Conservation (phyloP, 2,797 vertebrate genomes). For the Thaleichthys pacificus region DNA sequence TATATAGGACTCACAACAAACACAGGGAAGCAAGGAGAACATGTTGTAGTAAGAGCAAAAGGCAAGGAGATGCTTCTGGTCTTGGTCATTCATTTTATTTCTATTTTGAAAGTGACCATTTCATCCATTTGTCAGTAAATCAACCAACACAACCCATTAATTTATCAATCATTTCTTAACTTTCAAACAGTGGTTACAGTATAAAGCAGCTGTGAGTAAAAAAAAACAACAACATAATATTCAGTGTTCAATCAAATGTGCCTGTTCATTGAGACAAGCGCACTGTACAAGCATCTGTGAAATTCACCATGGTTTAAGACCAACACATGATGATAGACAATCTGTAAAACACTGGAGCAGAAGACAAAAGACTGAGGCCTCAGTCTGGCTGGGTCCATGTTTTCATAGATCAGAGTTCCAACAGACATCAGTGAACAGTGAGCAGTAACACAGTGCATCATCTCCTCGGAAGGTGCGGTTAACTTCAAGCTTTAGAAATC, state of each 20-base stretch:
- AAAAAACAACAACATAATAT: background rate
- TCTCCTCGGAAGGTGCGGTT: no score
- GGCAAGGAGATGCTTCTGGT: slow-evolving; percentile 15
- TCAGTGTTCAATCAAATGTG: background rate
- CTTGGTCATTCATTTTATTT: slow-evolving; percentile 39
- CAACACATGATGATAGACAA: background rate
- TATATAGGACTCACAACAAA: no score
- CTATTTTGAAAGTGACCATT: background rate
- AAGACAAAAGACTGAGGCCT: no score
- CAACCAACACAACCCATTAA: background rate
- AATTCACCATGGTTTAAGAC: background rate
- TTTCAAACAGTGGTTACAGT: background rate
- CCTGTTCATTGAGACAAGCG: background rate
- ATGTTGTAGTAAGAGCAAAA: background rate
- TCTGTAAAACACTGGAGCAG: background rate
- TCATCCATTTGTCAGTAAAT: background rate
- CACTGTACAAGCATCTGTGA: background rate
- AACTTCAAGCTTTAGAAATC: no score
- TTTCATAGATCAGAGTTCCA: no score
- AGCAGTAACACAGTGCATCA: no score
- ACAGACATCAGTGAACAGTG: background rate
- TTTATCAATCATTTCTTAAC: background rate
- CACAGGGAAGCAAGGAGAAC: no score
- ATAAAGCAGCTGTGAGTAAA: background rate
- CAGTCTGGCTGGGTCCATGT: no score